Base-by-base conservation (phyloP, 2,888 invertebrate species). In the Spialia ferax region DNA sequence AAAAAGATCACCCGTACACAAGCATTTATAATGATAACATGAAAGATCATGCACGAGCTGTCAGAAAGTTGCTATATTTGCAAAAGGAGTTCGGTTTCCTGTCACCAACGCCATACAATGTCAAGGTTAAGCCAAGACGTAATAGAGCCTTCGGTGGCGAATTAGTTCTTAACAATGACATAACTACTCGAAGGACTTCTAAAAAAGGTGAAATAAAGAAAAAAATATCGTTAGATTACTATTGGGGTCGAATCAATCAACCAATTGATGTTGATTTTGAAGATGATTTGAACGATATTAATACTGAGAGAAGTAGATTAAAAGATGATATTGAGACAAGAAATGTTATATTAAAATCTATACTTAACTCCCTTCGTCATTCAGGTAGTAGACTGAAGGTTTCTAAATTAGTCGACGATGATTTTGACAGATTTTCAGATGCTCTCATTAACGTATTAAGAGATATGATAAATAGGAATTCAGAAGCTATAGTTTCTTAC, bases 401-500 rank as follows among this genome's bases (percentile, higher is more conserved):
- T 48, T 3, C 10, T 10, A 48, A 18, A 2, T 48, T 20, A 0
- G 1, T 5, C 4, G 20, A 48, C 20, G 1, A 63, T 6, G 13
- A 35, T 63, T 38, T 69, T 4, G 60, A 74, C 1, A 70, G 74
- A 0, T 66, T 74, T 50, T 20, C 87, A 1, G 67, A 78, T 0
- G 68, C 75, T 0, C 80, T 81, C 67, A 29, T 81, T 5, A 71
- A 70, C 18, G 87, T 86, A 0, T 68, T 92, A 2, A 77, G 71
- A n/a, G 85, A 90, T 71, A 79, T 88, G 79, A 71, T 91, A 11
- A 42, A 73, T 0, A 68, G 70, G 18, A 74, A 87, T 11, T 80
- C 32, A 75, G 74, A 11, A 80, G 75, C 20, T 0, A 74, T 92
- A 2, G 60, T 71, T 0, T 73, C 83, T 32, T 93, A 88, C 38